Conservation (phyloP, 1,140 invertebrate species). For the Leptinotarsa texana region DNA sequence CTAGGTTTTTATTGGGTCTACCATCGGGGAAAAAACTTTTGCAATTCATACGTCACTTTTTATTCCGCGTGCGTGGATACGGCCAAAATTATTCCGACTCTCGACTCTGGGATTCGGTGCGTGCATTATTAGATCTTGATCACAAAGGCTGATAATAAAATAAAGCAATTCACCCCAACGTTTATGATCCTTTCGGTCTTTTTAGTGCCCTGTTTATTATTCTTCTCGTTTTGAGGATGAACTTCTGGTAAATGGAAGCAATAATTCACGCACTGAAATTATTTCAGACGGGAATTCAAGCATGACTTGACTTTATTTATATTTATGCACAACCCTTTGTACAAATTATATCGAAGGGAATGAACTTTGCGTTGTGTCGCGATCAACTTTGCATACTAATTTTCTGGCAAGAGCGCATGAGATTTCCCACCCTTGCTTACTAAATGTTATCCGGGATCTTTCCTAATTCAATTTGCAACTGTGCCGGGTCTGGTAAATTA, state of each 20-base stretch:
- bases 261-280: neutral
- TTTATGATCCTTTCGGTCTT: conserved; percentile 18
- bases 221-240: conserved; percentile 23
- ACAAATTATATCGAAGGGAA: conserved; percentile 1
- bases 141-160: conserved; percentile 21
- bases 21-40: neutral
- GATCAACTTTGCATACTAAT: conserved; percentile 1
- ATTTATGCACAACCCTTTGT: conserved; percentile 6
- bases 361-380: neutral
- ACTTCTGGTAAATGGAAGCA: conserved; percentile 5
- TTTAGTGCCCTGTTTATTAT: conserved; percentile 21
- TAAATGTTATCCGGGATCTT: too few species aligned
- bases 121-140: conserved; percentile 19
- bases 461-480: too few species aligned
- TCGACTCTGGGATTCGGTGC: conserved; percentile 6
- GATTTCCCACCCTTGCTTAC: too few species aligned
- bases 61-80: conserved; percentile 7
- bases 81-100: conserved; percentile 16
- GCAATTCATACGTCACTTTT: conserved; percentile 11
- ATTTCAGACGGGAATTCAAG: neutral
- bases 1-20: neutral
- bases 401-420: neutral
- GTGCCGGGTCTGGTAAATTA: too few species aligned
- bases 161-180: conserved; percentile 13
- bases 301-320: conserved; percentile 3